phyloP scores from a whole-genome alignment of 2,113 vertebrate genomes.

The Campylomormyrus tamandua region DNA sequence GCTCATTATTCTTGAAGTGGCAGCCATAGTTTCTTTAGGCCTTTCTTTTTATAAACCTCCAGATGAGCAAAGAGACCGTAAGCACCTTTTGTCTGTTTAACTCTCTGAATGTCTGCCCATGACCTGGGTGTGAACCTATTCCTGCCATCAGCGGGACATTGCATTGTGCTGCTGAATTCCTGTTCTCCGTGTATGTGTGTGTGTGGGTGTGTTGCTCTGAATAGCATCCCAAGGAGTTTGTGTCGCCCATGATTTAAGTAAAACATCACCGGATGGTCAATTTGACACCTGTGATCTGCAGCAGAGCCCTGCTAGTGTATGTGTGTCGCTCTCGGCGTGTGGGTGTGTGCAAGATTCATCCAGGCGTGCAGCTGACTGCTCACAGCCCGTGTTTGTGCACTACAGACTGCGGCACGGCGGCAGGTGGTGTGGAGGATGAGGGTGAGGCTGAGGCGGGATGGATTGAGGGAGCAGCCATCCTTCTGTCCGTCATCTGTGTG shows the following conservation, averaged over 20 bases:
- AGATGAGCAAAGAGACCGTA: conserved; percentile 77
- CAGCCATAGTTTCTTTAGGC: conserved; percentile 97
- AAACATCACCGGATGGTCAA: not conserved
- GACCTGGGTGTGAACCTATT: not conserved
- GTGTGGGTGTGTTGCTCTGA: not conserved
- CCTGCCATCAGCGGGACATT: not conserved
- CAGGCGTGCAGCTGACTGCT: not conserved
- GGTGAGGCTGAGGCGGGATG: conserved; percentile 88
- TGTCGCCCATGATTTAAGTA: not conserved
- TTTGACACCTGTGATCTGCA: not conserved
- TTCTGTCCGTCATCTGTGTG: conserved; percentile 90
- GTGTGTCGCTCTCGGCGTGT: not conserved
- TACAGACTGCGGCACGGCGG: conserved; percentile 81
- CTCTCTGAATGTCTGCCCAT: not conserved
- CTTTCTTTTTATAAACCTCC: conserved; percentile 99
- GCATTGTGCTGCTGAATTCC: not conserved
- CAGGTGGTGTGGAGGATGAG: conserved; percentile 77
- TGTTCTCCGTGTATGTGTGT: not conserved
- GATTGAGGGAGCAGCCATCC: conserved; percentile 97
- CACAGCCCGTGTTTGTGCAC: conserved; percentile 28
- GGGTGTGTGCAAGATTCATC: not conserved
- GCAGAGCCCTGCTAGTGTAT: not conserved
- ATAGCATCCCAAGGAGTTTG: not conserved
- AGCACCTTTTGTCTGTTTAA: conserved; percentile 45
- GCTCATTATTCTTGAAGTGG: conserved; percentile 98